A percentile compares a stretch with the other conserved stretches of the same genome.
Evolutionary conservation across 2,797 vertebrate genomes (phyloP).

Genomic region (Sus cebifrons): DNA sequence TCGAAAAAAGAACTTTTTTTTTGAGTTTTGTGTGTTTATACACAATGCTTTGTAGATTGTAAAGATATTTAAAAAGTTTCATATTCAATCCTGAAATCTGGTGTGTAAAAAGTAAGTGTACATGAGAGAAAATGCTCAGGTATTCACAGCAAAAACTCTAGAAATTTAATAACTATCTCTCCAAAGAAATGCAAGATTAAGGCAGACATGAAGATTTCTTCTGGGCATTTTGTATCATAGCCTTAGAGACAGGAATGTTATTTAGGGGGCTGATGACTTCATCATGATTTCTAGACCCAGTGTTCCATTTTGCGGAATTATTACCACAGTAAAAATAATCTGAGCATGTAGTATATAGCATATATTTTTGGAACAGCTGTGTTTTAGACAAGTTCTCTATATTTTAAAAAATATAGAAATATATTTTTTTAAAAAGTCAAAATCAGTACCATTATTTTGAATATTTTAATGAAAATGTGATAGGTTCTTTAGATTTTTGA

Average conservation of each 20-base stretch:
- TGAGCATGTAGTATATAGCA: not conserved
- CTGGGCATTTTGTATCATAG: not conserved
- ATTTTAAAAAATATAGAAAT: constrained; percentile 11
- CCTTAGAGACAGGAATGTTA: not conserved
- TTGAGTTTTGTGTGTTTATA: not conserved
- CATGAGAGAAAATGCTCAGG: not conserved
- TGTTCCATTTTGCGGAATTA: constrained; percentile 20
- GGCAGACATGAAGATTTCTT: not conserved
- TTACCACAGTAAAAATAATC: not conserved
- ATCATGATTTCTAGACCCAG: not conserved
- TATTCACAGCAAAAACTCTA: not conserved
- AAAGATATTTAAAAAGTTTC: constrained; percentile 30
- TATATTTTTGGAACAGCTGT: not conserved
- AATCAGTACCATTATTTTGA: not conserved
- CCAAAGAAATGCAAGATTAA: not conserved
- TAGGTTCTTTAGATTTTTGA: constrained; percentile 47
- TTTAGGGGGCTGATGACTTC: constrained; percentile 5
- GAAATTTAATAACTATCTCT: not conserved
- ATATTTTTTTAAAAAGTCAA: constrained; percentile 39
- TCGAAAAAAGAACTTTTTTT: not conserved
- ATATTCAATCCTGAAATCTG: constrained; percentile 20
- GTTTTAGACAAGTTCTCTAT: not conserved
- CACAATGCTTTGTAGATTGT: not conserved
- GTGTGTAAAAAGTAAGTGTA: not conserved
- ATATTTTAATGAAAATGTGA: not conserved